Base-by-base conservation (phyloP, 2,888 invertebrate genomes). In the Napeogenes sylphis region DNA sequence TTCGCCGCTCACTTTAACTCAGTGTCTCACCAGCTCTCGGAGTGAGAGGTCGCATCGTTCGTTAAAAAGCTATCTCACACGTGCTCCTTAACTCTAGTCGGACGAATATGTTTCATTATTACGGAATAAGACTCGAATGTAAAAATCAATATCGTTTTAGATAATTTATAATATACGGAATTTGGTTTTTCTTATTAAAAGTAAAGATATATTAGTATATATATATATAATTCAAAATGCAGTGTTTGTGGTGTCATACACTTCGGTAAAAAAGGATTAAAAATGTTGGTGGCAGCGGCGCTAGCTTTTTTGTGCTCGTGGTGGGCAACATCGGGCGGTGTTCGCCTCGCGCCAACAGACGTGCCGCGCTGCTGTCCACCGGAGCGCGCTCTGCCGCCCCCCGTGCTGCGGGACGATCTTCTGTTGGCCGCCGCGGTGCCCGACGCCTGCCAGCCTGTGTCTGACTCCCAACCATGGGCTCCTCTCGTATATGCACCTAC, bases 401-500 rank as follows among this genome's bases (percentile, higher is more conserved):
- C 72, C 53, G 82, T 92, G 56, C 83, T 91, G 70, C 90, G 92
- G 76, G 74, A 89, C 82, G 35, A 80, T 83, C 65, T 91, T 90
- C 56, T 92, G 92, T 75, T 83, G 84, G 68, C 79, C 92, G 67
- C 83, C 82, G 67, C 77, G 74, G 63, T 79, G 75, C 71, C 56
- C 82, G 85, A 75, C 70, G 71, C 58, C 68, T 76, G 51, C 21
- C 72, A 68, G 13, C 76, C 80, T 3, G 77, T 76, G 45, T 75
- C 75, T 5, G 73, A 70, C 13, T 75, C 80, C 3, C 75, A 76
- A 21, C 68, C 77, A 3, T 94, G 93, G 93, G 80, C 89, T 51
- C 93, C 94, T 5, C 79, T 87, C 2, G 89, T 94, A 47, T 94
- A 91, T 76, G 91, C 93, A 45, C 92, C 92, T 3, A 79, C 80